Evolutionary conservation across 2,113 vertebrate species (phyloP), one percentile per base, ranked within the genome.

Genomic region (Colaptes auratus): DNA sequence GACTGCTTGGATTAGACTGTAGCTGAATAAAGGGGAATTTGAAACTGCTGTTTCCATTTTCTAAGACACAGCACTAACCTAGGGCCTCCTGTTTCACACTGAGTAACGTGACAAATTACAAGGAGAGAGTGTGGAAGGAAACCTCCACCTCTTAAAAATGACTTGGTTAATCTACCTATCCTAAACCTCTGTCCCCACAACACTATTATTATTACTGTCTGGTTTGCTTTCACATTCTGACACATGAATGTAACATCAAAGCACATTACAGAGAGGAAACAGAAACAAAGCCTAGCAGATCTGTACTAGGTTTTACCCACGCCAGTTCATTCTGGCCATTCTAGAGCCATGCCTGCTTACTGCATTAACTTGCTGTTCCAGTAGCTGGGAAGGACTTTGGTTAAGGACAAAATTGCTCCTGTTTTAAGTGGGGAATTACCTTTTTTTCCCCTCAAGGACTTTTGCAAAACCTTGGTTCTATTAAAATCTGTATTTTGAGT

Each of bases 381-480:
- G 8, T 23, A 75, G 24, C 1, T 55, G 16, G 53, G 21, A 46
- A 91, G 35, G 17, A 35, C 24, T 91, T 89, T n/a, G 18, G 10
- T 56, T 91, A 83, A 92, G 36, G 63, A 81, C 24, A 65, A 79
- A 89, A 19, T 9, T 25, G 9, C 5, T 86, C 39, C 13, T 39
- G n/a, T 78, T 89, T 80, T 50, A 77, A 55, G 72, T 30, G 12
- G 7, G 12, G 35, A 84, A 82, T 72, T 74, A 70, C 12, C 12
- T 10, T 81, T 76, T 12, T 31, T 85, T 39, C 42, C 18, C 60
- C 63, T 83, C 61, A 86, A 90, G 83, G 77, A 83, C 50, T 90
- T 92, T 36, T 70, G 63, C 39, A 86, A 89, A 93, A 61, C 39
- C 21, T 69, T 63, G 18, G 4, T 59, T 95, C 95, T 95, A 92